Percentiles rank a stretch among this genome's conserved stretches.
Evolutionary conservation across 23 tunicate species (phyloP).

Genomic region (Phallusia fumigata): DNA sequence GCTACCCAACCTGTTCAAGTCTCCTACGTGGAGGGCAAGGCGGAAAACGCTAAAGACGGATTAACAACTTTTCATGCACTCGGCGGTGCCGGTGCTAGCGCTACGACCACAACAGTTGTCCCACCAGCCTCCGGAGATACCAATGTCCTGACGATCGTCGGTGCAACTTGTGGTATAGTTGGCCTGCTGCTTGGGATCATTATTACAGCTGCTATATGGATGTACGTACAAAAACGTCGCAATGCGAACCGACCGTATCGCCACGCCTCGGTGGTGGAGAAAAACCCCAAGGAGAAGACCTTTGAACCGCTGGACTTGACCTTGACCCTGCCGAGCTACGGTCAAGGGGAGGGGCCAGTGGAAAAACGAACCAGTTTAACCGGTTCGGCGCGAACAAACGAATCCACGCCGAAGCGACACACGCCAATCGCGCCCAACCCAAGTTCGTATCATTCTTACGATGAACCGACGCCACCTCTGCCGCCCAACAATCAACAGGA

Average conservation of each 20-base stretch:
- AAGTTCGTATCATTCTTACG: constrained; percentile 19
- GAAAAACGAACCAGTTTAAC: neutral
- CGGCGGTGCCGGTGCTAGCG: neutral
- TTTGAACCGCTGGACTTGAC: constrained; percentile 67
- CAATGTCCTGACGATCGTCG: constrained; percentile 35
- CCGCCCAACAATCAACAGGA: neutral
- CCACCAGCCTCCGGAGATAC: neutral
- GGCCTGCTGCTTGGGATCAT: constrained; percentile 48
- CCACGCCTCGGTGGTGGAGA: constrained; percentile 40
- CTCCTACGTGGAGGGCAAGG: neutral
- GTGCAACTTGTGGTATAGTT: constrained; percentile 43
- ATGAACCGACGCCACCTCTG: constrained; percentile 19
- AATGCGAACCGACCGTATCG: neutral
- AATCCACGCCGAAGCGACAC: constrained; percentile 6
- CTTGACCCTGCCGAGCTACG: constrained; percentile 40
- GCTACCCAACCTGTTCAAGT: constrained; percentile 1
- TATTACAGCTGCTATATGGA: constrained; percentile 26
- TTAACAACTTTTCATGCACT: neutral
- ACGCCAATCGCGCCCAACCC: neutral
- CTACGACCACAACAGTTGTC: neutral
- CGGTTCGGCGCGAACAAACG: neutral
- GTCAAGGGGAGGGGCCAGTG: neutral
- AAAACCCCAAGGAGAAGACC: constrained; percentile 62
- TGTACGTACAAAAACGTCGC: constrained; percentile 18
- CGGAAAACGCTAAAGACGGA: neutral